Percentiles rank a stretch among this genome's conserved stretches.
Conservation (phyloP, 2,888 invertebrate genomes). For the Megastigmus dorsalis region DNA sequence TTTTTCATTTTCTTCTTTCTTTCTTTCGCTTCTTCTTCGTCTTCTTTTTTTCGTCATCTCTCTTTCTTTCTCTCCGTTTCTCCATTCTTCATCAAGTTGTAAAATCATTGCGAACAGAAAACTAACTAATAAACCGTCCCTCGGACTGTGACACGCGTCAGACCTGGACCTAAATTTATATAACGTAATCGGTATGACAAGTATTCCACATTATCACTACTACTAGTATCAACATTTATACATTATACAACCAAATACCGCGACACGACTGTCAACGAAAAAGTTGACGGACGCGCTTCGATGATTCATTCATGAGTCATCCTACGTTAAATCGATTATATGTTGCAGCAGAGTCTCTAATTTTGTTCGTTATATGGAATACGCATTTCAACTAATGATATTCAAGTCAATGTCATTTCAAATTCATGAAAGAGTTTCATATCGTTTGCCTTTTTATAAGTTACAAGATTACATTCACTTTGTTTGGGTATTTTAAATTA, state of each 20-base stretch:
- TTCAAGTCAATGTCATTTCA: too few species aligned
- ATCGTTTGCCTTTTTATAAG: too few species aligned
- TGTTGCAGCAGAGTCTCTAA: conserved; percentile 32
- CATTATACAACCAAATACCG: conserved; percentile 69
- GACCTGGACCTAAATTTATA: conserved; percentile 48
- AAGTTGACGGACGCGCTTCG: conserved; percentile 31
- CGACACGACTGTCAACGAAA: conserved; percentile 10
- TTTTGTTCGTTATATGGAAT: conserved; percentile 1
- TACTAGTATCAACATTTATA: conserved; percentile 74
- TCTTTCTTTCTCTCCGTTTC: conserved; percentile 12
- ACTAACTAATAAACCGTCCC: conserved; percentile 47
- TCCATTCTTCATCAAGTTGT: conserved; percentile 34
- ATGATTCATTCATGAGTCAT: conserved; percentile 47
- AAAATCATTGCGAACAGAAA: conserved; percentile 43
- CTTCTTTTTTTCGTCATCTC: conserved; percentile 15
- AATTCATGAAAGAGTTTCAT: too few species aligned
- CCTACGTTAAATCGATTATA: conserved; percentile 48
- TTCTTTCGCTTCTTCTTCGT: neutral
- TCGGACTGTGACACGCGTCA: conserved; percentile 38
- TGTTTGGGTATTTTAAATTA: too few species aligned
- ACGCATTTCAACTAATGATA: too few species aligned
- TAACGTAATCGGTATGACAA: conserved; percentile 65
- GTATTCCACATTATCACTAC: conserved; percentile 69
- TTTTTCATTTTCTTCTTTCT: conserved; percentile 43
- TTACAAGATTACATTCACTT: too few species aligned